Base-by-base conservation (phyloP, 1,140 invertebrate genomes). In the Trinorchestia longiramus region DNA sequence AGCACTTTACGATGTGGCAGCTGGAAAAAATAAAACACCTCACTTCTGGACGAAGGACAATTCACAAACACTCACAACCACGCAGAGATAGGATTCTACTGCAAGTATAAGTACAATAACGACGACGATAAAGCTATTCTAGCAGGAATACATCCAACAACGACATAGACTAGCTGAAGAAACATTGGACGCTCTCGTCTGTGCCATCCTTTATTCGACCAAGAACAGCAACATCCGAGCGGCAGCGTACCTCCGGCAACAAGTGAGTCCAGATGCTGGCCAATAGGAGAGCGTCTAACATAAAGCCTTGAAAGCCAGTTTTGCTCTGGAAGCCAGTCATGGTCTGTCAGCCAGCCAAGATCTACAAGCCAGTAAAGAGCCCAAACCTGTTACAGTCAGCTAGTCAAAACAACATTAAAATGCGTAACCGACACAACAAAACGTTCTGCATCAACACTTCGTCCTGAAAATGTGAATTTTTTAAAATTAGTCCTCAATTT, bases 101-200 rank as follows among this genome's bases (percentile, higher is more conserved):
- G 43, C 92, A 94, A 45, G 92, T 94, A 94, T 94, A 94, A 94
- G 40, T 45, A 94, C 92, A 43, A 94, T 45, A 45, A 94, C 92
- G 92, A 94, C 92, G 92, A 94, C 92, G 92, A 94, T 94, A 94
- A 94, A 43, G 92, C 92, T 94, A 94, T 45, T 94, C 92, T 94
- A 94, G 92, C 43, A 94, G 92, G 92, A 94, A 94, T 94, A 94
- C 92, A 94, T 94, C 92, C 92, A 94, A 94, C 92, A 94, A 94
- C 92, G 92, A 94, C 92, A 94, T 94, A 94, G 92, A 94, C 92
- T 94, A 94, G 92, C 92, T 94, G 92, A 94, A 94, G 92, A 94
- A 94, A 94, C 92, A 94, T 94, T 94, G 92, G 92, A 47, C 92
- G 92, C 92, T 44, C 43, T 94, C 43, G 41, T 40, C 44, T 40